Percentiles rank a stretch among this genome's conserved stretches.
These are phyloP conservation scores for Macaria liturata DNA, from an alignment of 2,888 invertebrate genomes.

Conservation along the genomic window DNA sequence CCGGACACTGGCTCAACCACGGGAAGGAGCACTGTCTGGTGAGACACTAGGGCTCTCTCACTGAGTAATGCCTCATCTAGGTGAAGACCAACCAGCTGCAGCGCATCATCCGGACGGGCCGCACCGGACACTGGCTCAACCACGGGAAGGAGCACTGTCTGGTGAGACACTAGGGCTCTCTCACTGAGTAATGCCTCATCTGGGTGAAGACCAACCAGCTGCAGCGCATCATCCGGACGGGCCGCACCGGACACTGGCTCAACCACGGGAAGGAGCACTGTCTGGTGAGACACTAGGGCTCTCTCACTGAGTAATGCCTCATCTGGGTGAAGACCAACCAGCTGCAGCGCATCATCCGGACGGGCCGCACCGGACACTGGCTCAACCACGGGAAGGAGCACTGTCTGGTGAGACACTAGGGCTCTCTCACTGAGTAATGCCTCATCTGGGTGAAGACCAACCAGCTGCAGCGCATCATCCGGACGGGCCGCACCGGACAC, in stretches of 20 bases:
- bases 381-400: conserved; percentile 99
- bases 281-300: too few relatives aligned
- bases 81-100: conserved; percentile 99
- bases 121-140: conserved; percentile 99
- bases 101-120: conserved; percentile 97
- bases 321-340: conserved; percentile 99
- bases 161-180: too few relatives aligned
- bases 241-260: conserved; percentile 98
- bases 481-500: conserved; percentile 98
- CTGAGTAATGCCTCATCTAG: too few relatives aligned
- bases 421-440: too few relatives aligned
- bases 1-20: conserved; percentile 99
- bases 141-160: conserved; percentile 99
- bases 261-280: conserved; percentile 99
- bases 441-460: conserved; percentile 99
- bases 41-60: too few relatives aligned
- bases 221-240: conserved; percentile 97
- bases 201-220: conserved; percentile 99
- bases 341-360: conserved; percentile 97
- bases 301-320: too few relatives aligned
- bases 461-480: conserved; percentile 97
- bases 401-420: conserved; percentile 94
- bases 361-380: conserved; percentile 99
- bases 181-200: too few relatives aligned
- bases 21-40: conserved; percentile 98